These are phyloP conservation scores for Antedon mediterranea DNA, from an alignment of 53 echinoderm and acorn worm species.

Conservation along the genomic window DNA sequence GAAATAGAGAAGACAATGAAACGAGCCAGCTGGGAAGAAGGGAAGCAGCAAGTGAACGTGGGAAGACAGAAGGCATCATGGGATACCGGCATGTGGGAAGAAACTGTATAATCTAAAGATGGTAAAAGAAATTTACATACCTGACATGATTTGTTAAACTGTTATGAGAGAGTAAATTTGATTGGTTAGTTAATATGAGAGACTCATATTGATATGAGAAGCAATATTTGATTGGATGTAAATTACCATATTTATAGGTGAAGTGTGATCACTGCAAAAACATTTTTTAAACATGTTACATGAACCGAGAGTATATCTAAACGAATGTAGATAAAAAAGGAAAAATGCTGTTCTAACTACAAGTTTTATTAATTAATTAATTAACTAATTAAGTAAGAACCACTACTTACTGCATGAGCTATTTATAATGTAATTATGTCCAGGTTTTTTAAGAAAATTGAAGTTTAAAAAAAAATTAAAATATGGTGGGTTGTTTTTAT, in stretches of 20 bases:
- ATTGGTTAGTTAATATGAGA: no score
- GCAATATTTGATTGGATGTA: no score
- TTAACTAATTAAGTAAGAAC: not conserved
- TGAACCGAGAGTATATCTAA: not conserved
- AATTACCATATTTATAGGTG: not conserved
- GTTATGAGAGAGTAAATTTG: no score
- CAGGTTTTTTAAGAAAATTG: no score
- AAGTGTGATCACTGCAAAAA: not conserved
- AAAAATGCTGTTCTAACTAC: not conserved
- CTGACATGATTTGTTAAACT: no score
- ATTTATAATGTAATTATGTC: not conserved
- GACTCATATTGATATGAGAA: no score
- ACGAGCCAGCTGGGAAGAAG: conserved; percentile 19
- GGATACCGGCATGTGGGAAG: not conserved
- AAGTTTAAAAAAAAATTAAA: not conserved
- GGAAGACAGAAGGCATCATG: not conserved
- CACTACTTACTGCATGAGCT: not conserved
- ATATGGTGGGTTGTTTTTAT: not conserved
- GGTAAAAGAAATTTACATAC: no score
- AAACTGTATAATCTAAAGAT: not conserved
- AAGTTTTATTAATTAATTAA: not conserved
- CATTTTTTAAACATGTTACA: not conserved
- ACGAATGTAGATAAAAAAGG: not conserved
- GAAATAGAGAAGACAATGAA: conserved; percentile 17
- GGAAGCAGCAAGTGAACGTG: not conserved